phyloP scores from a whole-genome alignment of 2,888 invertebrate species.

The Drosophila picticornis region DNA sequence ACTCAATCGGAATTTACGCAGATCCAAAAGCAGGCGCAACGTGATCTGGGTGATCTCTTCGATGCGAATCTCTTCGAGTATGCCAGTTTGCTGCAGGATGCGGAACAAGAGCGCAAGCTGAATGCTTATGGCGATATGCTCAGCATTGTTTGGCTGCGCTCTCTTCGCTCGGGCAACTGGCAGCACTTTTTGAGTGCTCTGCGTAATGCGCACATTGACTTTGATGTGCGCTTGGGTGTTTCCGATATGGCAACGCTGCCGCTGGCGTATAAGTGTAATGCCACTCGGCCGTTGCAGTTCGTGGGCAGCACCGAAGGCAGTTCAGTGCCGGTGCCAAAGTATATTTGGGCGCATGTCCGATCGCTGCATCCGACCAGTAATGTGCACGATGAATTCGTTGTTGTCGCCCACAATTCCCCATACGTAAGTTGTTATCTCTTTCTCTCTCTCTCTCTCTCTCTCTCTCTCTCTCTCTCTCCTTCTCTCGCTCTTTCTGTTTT shows the following conservation, averaged over 20 bases:
- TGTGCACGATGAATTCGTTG: slow-evolving; percentile 41
- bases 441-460: not conserved
- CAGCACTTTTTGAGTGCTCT: slow-evolving; percentile 35
- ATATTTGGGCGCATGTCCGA: slow-evolving; percentile 53
- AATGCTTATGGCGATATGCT: slow-evolving; percentile 22
- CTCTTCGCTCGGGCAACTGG: slow-evolving; percentile 50
- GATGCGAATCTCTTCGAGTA: slow-evolving; percentile 26
- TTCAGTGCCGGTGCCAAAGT: slow-evolving; percentile 30
- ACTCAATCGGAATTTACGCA: slow-evolving; percentile 5
- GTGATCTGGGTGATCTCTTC: slow-evolving; percentile 20
- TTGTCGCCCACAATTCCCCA: slow-evolving; percentile 55
- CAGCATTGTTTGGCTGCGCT: slow-evolving; percentile 41
- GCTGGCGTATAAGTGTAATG: slow-evolving; percentile 6
- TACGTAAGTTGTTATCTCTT: slow-evolving; percentile 41
- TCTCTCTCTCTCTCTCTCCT: not conserved
- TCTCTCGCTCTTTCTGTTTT: not conserved
- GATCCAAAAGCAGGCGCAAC: slow-evolving; percentile 8
- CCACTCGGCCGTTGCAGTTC: slow-evolving; percentile 14
- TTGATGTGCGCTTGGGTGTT: slow-evolving; percentile 49
- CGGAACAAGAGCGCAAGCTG: not conserved
- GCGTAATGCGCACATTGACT: slow-evolving; percentile 11
- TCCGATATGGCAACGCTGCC: slow-evolving; percentile 45
- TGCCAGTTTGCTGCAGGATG: slow-evolving; percentile 41
- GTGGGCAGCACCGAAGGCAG: not conserved
- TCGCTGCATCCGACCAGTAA: slow-evolving; percentile 14